Evolutionary conservation across 2,797 vertebrate genomes (phyloP), one percentile per base, ranked within the genome.

Genomic region (Parambassis ranga): DNA sequence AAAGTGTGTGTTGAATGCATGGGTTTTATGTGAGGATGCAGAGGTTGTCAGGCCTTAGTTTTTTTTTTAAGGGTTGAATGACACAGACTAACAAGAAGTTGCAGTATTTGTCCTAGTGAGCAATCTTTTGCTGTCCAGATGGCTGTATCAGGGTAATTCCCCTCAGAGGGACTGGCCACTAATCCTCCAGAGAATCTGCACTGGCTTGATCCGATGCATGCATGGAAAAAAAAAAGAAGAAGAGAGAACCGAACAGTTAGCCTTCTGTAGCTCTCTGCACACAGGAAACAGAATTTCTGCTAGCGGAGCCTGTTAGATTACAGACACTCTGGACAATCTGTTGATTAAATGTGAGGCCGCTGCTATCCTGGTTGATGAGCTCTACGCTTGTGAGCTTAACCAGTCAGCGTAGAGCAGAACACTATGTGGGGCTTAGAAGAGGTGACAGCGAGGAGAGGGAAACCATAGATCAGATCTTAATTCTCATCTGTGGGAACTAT

Each of bases 131-230:
- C 57, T 56, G 79, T 82, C 86, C 88, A 88, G 87, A 90, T 89
- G 89, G 88, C 71, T 60, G 22, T 52, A 79, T 81, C 64, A 27
- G 56, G 60, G 80, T 91, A 89, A 91, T 88, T 82, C 89, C 68
- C 73, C 58, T 68, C 71, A 81, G 81, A 71, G 65, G 71, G 67
- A 43, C 76, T 78, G 36, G 27, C 58, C 23, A 11, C 74, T 91
- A 91, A 91, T 90, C 88, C 87, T 43, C 42, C 55, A 75, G 72
- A 67, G 85, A 87, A 82, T 87, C 84, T 79, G 70, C 11, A 44
- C 62, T 30, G 58, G 61, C 79, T 68, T 88, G 86, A 90, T 87
- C 81, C 85, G 62, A 30, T 68, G 80, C 57, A 57, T 75, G 37
- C 53, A 50, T 65, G 75, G 27, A 51, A 50, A 76, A n/a, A n/a